A percentile compares a stretch with the other conserved stretches of the same genome.
Conservation (phyloP, 2,797 vertebrate species). For the Anguilla anguilla region DNA sequence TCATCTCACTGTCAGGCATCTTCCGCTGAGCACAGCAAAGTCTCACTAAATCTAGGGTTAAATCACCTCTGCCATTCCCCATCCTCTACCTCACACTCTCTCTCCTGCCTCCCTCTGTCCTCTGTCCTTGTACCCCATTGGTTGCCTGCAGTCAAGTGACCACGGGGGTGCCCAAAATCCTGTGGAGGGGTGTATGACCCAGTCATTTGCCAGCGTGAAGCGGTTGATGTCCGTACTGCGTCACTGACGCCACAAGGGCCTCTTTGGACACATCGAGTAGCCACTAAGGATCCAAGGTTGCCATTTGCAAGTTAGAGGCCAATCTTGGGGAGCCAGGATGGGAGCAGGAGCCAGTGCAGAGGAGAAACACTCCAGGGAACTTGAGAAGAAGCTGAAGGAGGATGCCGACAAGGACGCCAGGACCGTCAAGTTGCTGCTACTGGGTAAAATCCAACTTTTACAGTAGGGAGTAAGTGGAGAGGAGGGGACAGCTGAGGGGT, state of each 20-base stretch:
- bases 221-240: slow-evolving; percentile 56
- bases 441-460: slow-evolving; percentile 77
- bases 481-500: not conserved
- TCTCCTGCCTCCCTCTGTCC: slow-evolving; percentile 23
- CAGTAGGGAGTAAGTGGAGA: not conserved
- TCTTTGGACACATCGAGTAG: slow-evolving; percentile 42
- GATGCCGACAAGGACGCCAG: slow-evolving; percentile 94
- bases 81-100: slow-evolving; percentile 49
- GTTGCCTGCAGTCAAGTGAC: slow-evolving; percentile 66
- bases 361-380: slow-evolving; percentile 92
- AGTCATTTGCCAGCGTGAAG: slow-evolving; percentile 55
- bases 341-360: slow-evolving; percentile 94
- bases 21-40: slow-evolving; percentile 81
- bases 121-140: slow-evolving; percentile 87
- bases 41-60: slow-evolving; percentile 70
- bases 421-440: slow-evolving; percentile 94
- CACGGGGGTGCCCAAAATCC: slow-evolving; percentile 72
- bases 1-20: slow-evolving; percentile 54
- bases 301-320: slow-evolving; percentile 54
- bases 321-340: slow-evolving; percentile 73
- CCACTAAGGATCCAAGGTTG: slow-evolving; percentile 45
- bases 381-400: slow-evolving; percentile 96
- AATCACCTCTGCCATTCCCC: slow-evolving; percentile 60
- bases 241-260: slow-evolving; percentile 55
- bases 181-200: slow-evolving; percentile 66